Percentiles rank a stretch among this genome's conserved stretches.
Evolutionary conservation across 2,113 vertebrate species (phyloP).

Genomic region (Psilopogon haemacephalus): DNA sequence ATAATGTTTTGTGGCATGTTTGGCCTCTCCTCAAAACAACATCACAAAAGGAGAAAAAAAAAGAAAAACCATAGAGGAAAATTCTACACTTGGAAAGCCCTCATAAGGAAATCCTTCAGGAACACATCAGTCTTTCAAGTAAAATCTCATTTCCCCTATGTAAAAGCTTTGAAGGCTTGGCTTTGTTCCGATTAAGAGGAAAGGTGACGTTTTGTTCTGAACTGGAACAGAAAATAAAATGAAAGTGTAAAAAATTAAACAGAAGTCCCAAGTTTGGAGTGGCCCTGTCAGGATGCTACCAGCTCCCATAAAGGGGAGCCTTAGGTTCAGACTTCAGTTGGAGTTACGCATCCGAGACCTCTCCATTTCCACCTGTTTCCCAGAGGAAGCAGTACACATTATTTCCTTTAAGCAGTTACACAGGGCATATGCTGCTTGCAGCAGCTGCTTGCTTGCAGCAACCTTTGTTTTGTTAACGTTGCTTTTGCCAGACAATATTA

Average conservation of each 20-base stretch:
- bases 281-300: not conserved
- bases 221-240: not conserved
- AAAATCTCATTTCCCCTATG: not conserved
- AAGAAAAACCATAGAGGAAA: not conserved
- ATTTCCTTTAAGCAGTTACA: not conserved
- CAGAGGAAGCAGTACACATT: not conserved
- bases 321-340: not conserved
- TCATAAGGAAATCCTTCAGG: not conserved
- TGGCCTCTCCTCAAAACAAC: not conserved
- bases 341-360: not conserved
- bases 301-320: not conserved
- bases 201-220: not conserved
- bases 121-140: not conserved
- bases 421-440: not conserved
- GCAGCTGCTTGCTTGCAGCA: constrained; percentile 11
- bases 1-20: not conserved
- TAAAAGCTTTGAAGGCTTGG: not conserved
- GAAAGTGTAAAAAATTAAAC: not conserved
- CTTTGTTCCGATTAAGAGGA: not conserved
- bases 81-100: not conserved
- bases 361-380: not conserved
- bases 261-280: not conserved
- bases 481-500: constrained; percentile 15
- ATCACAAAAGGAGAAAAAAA: not conserved
- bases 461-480: not conserved